Conservation (phyloP, 2,113 vertebrate genomes). For the Antennarius striatus region DNA sequence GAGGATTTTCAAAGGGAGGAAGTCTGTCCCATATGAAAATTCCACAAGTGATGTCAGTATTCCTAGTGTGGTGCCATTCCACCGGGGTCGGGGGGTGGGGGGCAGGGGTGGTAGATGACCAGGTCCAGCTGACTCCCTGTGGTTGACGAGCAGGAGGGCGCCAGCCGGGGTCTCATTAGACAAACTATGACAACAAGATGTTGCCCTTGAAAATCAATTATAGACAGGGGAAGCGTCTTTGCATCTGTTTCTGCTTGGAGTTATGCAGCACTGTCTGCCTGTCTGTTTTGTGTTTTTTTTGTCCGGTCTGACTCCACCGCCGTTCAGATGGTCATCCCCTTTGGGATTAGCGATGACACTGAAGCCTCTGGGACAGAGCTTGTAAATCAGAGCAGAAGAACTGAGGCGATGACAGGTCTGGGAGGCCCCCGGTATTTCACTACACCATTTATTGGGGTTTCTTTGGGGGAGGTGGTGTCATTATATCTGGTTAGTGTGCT, state of each 20-base stretch:
- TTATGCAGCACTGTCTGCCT: constrained; percentile 63
- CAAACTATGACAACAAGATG: constrained; percentile 79
- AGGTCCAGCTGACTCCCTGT: constrained; percentile 44
- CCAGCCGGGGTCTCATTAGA: constrained; percentile 78
- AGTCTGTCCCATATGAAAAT: constrained; percentile 49
- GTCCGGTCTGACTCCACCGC: constrained; percentile 51
- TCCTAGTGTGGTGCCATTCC: constrained; percentile 4
- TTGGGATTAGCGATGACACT: constrained; percentile 75
- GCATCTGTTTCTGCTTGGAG: constrained; percentile 80
- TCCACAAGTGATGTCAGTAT: constrained; percentile 61
- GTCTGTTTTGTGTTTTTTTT: constrained; percentile 36
- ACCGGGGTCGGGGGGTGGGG: constrained; percentile 14
- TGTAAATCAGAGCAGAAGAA: constrained; percentile 78
- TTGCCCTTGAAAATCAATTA: constrained; percentile 84
- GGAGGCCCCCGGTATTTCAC: constrained; percentile 68
- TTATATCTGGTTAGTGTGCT: constrained; percentile 47
- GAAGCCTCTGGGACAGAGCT: constrained; percentile 65
- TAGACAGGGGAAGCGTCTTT: constrained; percentile 65
- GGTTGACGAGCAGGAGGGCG: constrained; percentile 70
- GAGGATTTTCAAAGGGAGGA: constrained; percentile 27
- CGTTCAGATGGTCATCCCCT: constrained; percentile 61
- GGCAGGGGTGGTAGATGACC: constrained; percentile 12
- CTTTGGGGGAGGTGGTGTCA: constrained; percentile 40
- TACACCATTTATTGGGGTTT: constrained; percentile 69
- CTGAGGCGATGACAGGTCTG: constrained; percentile 72